Evolutionary conservation across 2,113 vertebrate species (phyloP).

Genomic region (Sciurus niger): DNA sequence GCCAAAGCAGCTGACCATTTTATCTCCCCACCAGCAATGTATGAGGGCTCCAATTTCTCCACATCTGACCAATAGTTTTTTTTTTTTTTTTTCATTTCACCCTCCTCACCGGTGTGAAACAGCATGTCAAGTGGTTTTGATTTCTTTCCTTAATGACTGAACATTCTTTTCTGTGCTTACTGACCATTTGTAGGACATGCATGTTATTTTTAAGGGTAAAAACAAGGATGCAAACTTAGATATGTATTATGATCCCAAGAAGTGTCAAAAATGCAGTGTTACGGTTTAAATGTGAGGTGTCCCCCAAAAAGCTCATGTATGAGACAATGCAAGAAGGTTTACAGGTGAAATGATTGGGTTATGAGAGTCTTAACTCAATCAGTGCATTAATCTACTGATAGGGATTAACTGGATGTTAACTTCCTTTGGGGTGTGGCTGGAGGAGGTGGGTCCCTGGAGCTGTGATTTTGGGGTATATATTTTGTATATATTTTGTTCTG

Average conservation of each 20-base stretch:
- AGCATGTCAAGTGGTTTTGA: neutral
- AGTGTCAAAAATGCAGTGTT: constrained; percentile 12
- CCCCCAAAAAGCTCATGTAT: too few relatives aligned
- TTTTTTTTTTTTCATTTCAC: neutral
- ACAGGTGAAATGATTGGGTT: too few relatives aligned
- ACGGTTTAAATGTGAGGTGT: too few relatives aligned
- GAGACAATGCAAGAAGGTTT: too few relatives aligned
- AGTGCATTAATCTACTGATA: too few relatives aligned
- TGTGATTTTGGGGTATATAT: too few relatives aligned
- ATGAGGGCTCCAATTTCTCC: neutral
- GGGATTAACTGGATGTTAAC: too few relatives aligned
- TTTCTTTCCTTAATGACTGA: neutral
- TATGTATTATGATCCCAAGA: neutral
- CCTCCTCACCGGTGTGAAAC: neutral
- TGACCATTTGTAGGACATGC: neutral
- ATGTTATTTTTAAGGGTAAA: neutral
- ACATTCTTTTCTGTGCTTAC: neutral
- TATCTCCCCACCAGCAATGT: neutral
- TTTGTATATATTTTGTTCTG: too few relatives aligned
- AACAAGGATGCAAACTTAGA: constrained; percentile 17
- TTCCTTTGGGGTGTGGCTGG: too few relatives aligned
- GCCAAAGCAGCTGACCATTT: neutral
- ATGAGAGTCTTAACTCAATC: too few relatives aligned
- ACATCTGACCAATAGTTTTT: neutral
- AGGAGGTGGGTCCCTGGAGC: too few relatives aligned